phyloP scores from a whole-genome alignment of 2,888 invertebrate species.

The Rhagium mordax region DNA sequence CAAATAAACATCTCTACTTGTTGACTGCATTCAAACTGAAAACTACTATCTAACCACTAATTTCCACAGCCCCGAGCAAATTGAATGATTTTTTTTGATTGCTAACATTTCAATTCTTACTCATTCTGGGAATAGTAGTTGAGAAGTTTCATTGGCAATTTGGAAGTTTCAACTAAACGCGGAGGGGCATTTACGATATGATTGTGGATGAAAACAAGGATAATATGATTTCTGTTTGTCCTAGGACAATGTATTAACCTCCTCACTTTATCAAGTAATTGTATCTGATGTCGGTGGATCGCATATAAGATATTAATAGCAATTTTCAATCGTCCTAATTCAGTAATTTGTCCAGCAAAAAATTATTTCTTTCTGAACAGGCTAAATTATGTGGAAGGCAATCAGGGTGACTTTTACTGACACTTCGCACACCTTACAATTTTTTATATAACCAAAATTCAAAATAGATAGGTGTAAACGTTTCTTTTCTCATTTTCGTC shows the following conservation, averaged over 20 bases:
- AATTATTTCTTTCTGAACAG: no score
- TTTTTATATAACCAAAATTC: no score
- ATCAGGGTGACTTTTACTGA: no score
- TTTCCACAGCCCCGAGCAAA: background rate
- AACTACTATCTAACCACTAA: background rate
- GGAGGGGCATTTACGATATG: background rate
- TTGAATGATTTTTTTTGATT: background rate
- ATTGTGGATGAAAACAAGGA: background rate
- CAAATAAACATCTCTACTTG: conserved; percentile 16
- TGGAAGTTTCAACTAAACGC: background rate
- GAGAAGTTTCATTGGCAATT: background rate
- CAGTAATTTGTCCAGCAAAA: no score
- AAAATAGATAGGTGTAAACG: no score
- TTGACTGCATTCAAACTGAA: conserved; percentile 6
- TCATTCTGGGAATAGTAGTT: background rate
- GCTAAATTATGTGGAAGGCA: no score
- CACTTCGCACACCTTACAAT: no score
- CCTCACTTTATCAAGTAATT: background rate
- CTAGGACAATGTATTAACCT: background rate
- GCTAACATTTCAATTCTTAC: background rate
- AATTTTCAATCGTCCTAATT: no score
- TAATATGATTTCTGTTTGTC: background rate
- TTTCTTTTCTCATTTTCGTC: no score
- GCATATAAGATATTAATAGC: no score
- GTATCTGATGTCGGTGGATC: background rate